These are phyloP conservation scores for Eristalinus aeneus DNA, from an alignment of 2,888 invertebrate genomes.

Conservation along the genomic window DNA sequence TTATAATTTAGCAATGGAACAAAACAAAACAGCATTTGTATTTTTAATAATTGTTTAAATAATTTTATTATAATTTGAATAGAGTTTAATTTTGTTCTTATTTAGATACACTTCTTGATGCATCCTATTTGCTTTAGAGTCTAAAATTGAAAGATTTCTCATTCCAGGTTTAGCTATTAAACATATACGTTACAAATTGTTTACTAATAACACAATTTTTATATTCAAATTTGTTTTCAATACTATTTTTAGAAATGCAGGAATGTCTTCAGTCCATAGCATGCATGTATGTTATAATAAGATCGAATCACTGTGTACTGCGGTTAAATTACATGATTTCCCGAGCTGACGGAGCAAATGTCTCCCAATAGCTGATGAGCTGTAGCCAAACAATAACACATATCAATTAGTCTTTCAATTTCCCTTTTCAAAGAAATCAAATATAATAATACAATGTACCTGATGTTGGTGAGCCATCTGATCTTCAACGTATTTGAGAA, in stretches of 20 bases:
- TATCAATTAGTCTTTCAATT: neutral
- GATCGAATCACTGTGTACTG: neutral
- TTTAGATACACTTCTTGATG: neutral
- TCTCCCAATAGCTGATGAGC: slow-evolving; percentile 86
- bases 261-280: slow-evolving; percentile 43
- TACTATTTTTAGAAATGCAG: slow-evolving; percentile 44
- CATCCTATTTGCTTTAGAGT: neutral
- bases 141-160: slow-evolving; percentile 1
- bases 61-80: neutral
- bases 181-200: neutral
- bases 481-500: slow-evolving; percentile 95
- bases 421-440: neutral
- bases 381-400: slow-evolving; percentile 69
- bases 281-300: neutral
- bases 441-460: slow-evolving; percentile 82
- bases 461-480: slow-evolving; percentile 97
- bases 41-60: neutral
- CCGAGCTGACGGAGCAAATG: slow-evolving; percentile 96
- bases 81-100: neutral
- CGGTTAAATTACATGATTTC: slow-evolving; percentile 88
- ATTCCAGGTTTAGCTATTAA: neutral
- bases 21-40: neutral
- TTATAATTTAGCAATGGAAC: neutral
- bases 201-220: slow-evolving; percentile 28
- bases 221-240: slow-evolving; percentile 40